These are phyloP conservation scores for Oophaga pumilio DNA, from an alignment of 2,113 vertebrate species.

Conservation along the genomic window DNA sequence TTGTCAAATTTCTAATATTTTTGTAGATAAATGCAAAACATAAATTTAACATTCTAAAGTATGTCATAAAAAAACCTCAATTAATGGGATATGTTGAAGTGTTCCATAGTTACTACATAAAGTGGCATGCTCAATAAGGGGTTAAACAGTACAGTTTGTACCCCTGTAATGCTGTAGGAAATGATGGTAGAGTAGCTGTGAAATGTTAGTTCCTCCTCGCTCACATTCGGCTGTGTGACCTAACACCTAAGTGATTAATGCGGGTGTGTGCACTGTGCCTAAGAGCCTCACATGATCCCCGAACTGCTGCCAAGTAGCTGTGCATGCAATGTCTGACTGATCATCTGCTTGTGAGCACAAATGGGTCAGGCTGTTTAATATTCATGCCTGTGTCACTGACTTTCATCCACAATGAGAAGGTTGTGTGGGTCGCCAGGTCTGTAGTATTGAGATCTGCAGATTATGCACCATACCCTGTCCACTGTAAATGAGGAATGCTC, in stretches of 20 bases:
- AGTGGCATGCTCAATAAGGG: no score
- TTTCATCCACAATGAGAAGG: conserved; percentile 25
- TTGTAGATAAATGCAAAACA: no score
- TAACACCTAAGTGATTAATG: conserved; percentile 7
- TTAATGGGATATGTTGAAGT: no score
- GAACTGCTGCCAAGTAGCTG: conserved; percentile 58
- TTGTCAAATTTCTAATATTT: no score
- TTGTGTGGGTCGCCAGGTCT: background rate
- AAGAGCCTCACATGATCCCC: conserved; percentile 54
- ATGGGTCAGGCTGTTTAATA: conserved; percentile 60
- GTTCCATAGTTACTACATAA: no score
- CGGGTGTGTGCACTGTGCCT: background rate
- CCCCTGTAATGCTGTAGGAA: background rate
- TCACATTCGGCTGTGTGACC: background rate
- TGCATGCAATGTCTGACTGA: conserved; percentile 59
- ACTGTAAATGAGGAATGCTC: background rate
- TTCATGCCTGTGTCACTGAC: conserved; percentile 57
- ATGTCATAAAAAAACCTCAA: no score
- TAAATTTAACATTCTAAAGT: no score
- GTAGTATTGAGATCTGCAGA: background rate
- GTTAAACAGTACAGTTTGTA: background rate
- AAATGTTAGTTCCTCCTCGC: background rate
- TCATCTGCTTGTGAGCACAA: conserved; percentile 64
- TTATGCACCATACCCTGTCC: background rate
- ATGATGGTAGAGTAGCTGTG: background rate